phyloP scores from a whole-genome alignment of 1,140 invertebrate species.

The Tachypleus tridentatus region DNA sequence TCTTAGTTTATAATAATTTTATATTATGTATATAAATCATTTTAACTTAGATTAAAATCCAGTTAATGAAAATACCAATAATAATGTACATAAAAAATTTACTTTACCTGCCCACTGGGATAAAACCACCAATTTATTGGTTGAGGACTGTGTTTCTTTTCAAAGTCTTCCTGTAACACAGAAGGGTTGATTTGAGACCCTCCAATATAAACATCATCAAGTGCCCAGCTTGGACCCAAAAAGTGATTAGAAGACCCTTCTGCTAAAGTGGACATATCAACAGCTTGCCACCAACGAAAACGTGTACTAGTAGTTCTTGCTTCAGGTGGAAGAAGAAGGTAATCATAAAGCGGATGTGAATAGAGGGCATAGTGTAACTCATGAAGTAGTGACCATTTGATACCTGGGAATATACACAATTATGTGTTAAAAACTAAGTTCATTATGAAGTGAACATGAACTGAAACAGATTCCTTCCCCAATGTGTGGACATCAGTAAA shows the following conservation, averaged over 20 bases:
- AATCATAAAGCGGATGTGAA: constrained; percentile 28
- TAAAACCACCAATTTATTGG: constrained; percentile 26
- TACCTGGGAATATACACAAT: constrained; percentile 26
- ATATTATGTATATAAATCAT: too few species aligned
- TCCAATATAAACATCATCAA: constrained; percentile 38
- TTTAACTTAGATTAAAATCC: too few species aligned
- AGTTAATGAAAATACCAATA: not conserved
- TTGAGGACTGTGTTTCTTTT: constrained; percentile 25
- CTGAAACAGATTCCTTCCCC: too few species aligned
- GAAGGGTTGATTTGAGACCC: constrained; percentile 37
- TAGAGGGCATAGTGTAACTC: constrained; percentile 33
- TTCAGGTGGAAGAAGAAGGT: constrained; percentile 31
- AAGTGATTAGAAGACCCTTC: not conserved
- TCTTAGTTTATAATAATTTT: too few species aligned
- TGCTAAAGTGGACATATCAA: constrained; percentile 14
- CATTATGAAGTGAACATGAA: too few species aligned
- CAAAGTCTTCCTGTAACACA: constrained; percentile 32
- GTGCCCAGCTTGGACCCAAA: constrained; percentile 30
- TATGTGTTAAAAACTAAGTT: too few species aligned
- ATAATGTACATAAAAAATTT: not conserved
- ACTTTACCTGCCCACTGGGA: constrained; percentile 13
- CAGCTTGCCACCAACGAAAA: constrained; percentile 34
- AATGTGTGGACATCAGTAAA: too few species aligned
- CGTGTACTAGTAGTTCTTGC: constrained; percentile 31
- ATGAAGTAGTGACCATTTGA: constrained; percentile 35